Conservation (phyloP, 1,140 invertebrate genomes). For the Acromyrmex charruanus region DNA sequence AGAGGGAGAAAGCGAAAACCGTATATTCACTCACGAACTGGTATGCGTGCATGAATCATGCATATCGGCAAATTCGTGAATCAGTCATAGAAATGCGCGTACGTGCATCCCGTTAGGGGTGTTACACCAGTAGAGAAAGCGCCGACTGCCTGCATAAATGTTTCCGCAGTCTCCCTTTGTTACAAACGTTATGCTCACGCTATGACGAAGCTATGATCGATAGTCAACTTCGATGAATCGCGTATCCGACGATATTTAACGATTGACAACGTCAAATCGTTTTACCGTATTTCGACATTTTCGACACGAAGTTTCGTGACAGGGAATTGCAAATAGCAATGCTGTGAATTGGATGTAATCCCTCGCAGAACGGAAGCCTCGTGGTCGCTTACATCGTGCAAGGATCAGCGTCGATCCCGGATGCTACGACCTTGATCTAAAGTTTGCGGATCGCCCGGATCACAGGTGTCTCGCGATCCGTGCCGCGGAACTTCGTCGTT, state of each 20-base stretch:
- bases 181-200: slow-evolving; percentile 21
- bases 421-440: slow-evolving; percentile 42
- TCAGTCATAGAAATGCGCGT: slow-evolving; percentile 39
- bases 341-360: neutral
- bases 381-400: slow-evolving; percentile 6
- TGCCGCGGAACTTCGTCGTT: slow-evolving; percentile 29
- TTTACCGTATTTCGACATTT: neutral
- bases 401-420: slow-evolving; percentile 31
- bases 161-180: slow-evolving; percentile 21
- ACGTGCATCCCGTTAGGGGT: slow-evolving; percentile 6
- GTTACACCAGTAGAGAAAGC: slow-evolving; percentile 25
- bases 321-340: slow-evolving; percentile 19
- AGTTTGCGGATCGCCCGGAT: slow-evolving; percentile 44
- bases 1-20: neutral
- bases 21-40: neutral
- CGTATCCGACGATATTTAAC: neutral
- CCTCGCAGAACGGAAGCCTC: neutral
- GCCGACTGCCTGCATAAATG: slow-evolving; percentile 48
- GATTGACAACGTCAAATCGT: neutral
- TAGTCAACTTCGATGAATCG: neutral
- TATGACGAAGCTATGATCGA: neutral
- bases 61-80: slow-evolving; percentile 43
- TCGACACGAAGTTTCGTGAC: neutral
- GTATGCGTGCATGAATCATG: slow-evolving; percentile 49
- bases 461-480: slow-evolving; percentile 47